Percentiles rank a stretch among this genome's conserved stretches.
Evolutionary conservation across 2,888 invertebrate genomes (phyloP).

Genomic region (Galerucella calmariensis): DNA sequence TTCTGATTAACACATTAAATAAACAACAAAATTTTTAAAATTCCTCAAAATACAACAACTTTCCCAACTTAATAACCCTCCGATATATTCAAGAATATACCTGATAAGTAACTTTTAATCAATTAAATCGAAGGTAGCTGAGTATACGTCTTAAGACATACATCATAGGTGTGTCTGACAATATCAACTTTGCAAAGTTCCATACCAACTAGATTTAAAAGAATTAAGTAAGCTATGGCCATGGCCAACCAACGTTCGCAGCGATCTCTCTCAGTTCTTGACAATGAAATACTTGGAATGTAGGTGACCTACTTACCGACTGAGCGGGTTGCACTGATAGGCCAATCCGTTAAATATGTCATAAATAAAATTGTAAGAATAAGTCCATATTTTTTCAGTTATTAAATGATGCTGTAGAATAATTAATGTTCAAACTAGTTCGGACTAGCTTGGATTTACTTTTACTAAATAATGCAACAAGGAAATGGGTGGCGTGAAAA

Average conservation of each 20-base stretch:
- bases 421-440: no score
- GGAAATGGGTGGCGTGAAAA: no score
- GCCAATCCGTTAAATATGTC: slow-evolving; percentile 9
- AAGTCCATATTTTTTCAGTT: background rate
- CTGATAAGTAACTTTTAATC: background rate
- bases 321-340: slow-evolving; percentile 21
- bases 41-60: no score
- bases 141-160: background rate
- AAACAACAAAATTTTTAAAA: no score
- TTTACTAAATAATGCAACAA: no score
- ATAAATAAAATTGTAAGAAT: background rate
- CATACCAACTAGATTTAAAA: slow-evolving; percentile 20
- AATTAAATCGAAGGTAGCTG: slow-evolving; percentile 11
- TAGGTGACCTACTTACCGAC: slow-evolving; percentile 55
- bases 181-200: background rate
- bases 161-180: slow-evolving; percentile 9
- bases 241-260: slow-evolving; percentile 45
- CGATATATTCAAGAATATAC: background rate
- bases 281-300: slow-evolving; percentile 56
- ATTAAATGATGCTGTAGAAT: background rate
- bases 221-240: slow-evolving; percentile 46
- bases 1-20: no score
- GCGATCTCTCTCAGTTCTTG: slow-evolving; percentile 48
- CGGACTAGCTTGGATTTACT: no score
- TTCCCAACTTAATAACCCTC: background rate